Percentiles rank a stretch among this genome's conserved stretches.
phyloP scores from a whole-genome alignment of 1,140 invertebrate species.

The Megalopta genalis region DNA sequence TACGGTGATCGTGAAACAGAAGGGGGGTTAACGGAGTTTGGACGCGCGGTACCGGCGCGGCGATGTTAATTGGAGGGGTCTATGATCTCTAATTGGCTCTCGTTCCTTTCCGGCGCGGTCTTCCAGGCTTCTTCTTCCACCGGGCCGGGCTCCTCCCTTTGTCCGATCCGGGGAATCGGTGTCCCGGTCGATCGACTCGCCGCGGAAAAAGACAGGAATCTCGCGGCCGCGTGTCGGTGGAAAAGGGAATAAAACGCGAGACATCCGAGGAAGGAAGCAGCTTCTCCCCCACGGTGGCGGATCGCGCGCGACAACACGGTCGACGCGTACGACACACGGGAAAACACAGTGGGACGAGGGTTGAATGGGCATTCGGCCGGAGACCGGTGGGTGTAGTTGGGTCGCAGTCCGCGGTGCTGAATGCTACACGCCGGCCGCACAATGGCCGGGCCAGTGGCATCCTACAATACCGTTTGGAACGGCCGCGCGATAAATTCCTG shows the following conservation, averaged over 20 bases:
- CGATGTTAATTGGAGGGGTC: constrained; percentile 72
- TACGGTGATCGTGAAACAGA: constrained; percentile 9
- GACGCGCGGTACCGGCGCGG: constrained; percentile 44
- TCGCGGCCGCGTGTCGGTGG: background rate
- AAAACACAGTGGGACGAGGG: constrained; percentile 55
- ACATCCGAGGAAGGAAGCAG: too few relatives aligned
- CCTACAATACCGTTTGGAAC: constrained; percentile 69
- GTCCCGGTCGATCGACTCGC: constrained; percentile 16
- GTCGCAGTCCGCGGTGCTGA: constrained; percentile 57
- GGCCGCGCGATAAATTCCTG: constrained; percentile 74
- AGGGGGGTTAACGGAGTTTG: constrained; percentile 14
- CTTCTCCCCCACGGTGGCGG: too few relatives aligned
- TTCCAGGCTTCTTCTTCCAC: background rate
- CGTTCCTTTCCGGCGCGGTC: background rate
- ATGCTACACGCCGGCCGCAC: constrained; percentile 66
- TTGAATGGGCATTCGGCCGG: constrained; percentile 56
- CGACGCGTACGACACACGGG: constrained; percentile 19
- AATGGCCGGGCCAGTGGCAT: constrained; percentile 66
- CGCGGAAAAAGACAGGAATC: constrained; percentile 1
- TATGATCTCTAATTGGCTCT: constrained; percentile 70
- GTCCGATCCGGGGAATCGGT: background rate
- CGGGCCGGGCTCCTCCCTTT: background rate
- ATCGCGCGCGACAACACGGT: constrained; percentile 23
- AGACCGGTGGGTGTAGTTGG: constrained; percentile 31
- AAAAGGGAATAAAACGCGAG: too few relatives aligned